phyloP scores from a whole-genome alignment of 2,888 invertebrate species.

The Meteorus colon region DNA sequence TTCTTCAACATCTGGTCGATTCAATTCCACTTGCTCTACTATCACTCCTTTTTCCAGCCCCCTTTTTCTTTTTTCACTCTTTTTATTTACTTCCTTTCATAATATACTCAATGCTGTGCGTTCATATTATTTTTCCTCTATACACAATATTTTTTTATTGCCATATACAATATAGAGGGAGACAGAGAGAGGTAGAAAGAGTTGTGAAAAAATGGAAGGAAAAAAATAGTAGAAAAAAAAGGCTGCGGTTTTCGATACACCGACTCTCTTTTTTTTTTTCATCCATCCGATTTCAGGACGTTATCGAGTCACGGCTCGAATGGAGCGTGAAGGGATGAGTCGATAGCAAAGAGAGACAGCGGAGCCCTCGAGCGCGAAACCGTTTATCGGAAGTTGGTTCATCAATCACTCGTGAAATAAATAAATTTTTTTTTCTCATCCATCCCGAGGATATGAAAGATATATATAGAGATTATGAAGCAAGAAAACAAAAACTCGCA shows the following conservation, averaged over 20 bases:
- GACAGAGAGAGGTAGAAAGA: too few species aligned
- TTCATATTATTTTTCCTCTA: conserved; percentile 6
- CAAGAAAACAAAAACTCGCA: conserved; percentile 25
- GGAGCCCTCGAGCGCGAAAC: conserved; percentile 50
- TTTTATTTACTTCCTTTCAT: conserved; percentile 41
- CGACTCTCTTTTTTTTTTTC: conserved; percentile 26
- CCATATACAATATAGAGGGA: background rate
- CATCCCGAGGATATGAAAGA: conserved; percentile 18
- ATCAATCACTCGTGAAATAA: conserved; percentile 64
- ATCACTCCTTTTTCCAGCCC: conserved; percentile 13
- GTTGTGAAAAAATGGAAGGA: background rate
- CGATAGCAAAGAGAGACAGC: conserved; percentile 46
- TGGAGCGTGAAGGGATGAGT: conserved; percentile 28
- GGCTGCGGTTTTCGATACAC: conserved; percentile 26
- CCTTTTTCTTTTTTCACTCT: conserved; percentile 13
- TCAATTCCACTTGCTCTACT: conserved; percentile 26
- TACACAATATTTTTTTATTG: conserved; percentile 3
- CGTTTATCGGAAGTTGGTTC: conserved; percentile 58
- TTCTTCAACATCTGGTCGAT: conserved; percentile 65
- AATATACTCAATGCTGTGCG: conserved; percentile 7
- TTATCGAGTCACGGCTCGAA: conserved; percentile 41
- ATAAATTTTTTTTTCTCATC: conserved; percentile 56
- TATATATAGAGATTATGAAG: conserved; percentile 26
- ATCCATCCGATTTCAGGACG: conserved; percentile 43
- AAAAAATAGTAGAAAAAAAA: conserved; percentile 17